These are phyloP conservation scores for Pycnomerus fuliginosus DNA, from an alignment of 2,888 invertebrate genomes.

Conservation along the genomic window DNA sequence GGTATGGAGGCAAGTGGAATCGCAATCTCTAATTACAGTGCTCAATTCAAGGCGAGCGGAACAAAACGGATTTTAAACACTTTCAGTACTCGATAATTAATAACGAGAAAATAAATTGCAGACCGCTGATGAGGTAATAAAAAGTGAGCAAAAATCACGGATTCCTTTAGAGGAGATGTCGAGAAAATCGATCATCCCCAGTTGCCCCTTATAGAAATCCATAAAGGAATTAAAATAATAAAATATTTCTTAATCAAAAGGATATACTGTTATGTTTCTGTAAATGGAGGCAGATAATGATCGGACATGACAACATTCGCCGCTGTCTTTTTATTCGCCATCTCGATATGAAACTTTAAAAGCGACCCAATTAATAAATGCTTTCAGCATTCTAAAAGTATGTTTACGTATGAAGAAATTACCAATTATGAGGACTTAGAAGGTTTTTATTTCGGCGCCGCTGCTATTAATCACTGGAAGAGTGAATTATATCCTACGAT, in stretches of 20 bases:
- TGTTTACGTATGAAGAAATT: conserved; percentile 33
- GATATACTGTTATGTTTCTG: conserved; percentile 34
- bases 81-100: conserved; percentile 28
- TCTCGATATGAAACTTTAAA: conserved; percentile 21
- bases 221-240: conserved; percentile 23
- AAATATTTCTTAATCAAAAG: conserved; percentile 28
- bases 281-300: conserved; percentile 39
- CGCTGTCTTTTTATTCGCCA: conserved; percentile 15
- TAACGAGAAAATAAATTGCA: too few species aligned
- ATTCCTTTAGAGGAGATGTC: background rate
- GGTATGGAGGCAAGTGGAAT: conserved; percentile 14
- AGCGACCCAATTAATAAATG: conserved; percentile 35
- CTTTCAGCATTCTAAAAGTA: conserved; percentile 32
- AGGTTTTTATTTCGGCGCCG: background rate
- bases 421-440: conserved; percentile 27
- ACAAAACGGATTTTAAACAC: conserved; percentile 34
- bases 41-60: conserved; percentile 32
- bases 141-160: background rate
- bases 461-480: background rate
- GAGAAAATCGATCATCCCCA: too few species aligned
- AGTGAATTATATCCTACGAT: too few species aligned
- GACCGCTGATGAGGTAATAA: conserved; percentile 15
- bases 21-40: conserved; percentile 33
- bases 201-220: too few species aligned
- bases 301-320: conserved; percentile 27